Conservation (phyloP, 2,888 invertebrate species). For the Vanessa cardui region DNA sequence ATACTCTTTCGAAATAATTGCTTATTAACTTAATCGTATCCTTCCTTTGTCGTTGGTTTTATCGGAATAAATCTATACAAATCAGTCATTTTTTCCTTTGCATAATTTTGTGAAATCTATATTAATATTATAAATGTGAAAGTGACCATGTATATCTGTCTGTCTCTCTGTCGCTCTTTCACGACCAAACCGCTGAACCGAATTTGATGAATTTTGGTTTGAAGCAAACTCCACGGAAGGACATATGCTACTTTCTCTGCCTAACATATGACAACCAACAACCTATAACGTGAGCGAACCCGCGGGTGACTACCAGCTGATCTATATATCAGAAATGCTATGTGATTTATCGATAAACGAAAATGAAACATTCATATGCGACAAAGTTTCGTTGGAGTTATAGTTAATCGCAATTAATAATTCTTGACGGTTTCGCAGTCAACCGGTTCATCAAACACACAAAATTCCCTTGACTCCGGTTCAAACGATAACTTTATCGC, state of each 20-base stretch:
- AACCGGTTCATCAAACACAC: constrained; percentile 8
- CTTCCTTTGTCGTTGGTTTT: constrained; percentile 8
- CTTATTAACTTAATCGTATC: not conserved
- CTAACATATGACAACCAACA: too few species aligned
- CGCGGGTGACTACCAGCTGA: too few species aligned
- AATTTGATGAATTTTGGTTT: too few species aligned
- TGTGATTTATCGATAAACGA: not conserved
- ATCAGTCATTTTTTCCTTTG: not conserved
- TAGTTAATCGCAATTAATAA: not conserved
- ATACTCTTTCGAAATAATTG: constrained; percentile 3
- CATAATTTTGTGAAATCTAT: too few species aligned
- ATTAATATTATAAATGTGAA: too few species aligned
- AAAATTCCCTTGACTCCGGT: constrained; percentile 32
- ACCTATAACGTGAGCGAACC: too few species aligned
- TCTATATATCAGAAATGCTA: too few species aligned
- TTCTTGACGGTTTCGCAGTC: not conserved
- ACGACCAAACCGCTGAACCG: too few species aligned
- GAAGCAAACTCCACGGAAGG: too few species aligned
- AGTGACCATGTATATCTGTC: too few species aligned
- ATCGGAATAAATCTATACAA: not conserved
- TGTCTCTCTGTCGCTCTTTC: too few species aligned
- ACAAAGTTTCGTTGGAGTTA: not conserved
- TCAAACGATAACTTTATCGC: constrained; percentile 17
- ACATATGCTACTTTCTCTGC: too few species aligned
- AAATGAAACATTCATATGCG: not conserved